These are phyloP conservation scores for Coturnix japonica DNA, from an alignment of 2,113 vertebrate species.

Conservation along the genomic window DNA sequence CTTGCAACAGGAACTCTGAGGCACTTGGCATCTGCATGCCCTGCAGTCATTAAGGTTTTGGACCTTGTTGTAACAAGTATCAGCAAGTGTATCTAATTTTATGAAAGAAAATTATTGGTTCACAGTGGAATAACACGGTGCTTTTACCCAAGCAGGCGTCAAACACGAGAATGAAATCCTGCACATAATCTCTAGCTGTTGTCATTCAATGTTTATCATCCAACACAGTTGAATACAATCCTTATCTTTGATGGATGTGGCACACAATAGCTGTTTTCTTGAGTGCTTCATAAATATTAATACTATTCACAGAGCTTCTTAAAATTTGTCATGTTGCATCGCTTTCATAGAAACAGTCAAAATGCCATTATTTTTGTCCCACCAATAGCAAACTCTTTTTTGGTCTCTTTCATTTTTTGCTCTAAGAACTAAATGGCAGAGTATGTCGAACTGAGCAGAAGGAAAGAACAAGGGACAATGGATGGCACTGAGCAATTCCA, in stretches of 20 bases:
- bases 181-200: constrained; percentile 58
- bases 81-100: constrained; percentile 31
- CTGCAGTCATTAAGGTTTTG: constrained; percentile 13
- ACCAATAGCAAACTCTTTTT: constrained; percentile 12
- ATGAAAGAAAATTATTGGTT: constrained; percentile 47
- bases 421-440: not conserved
- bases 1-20: not conserved
- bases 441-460: not conserved
- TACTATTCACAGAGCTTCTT: constrained; percentile 43
- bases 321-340: constrained; percentile 59
- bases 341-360: constrained; percentile 50
- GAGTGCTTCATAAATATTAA: constrained; percentile 77
- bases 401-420: not conserved
- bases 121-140: constrained; percentile 16
- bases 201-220: constrained; percentile 68
- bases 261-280: constrained; percentile 56
- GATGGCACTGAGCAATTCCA: constrained; percentile 19
- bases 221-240: constrained; percentile 48
- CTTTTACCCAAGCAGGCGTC: constrained; percentile 12
- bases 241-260: constrained; percentile 69
- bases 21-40: not conserved
- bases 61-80: not conserved
- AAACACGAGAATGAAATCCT: constrained; percentile 48
- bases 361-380: constrained; percentile 23
- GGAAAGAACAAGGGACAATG: not conserved